Percentiles rank a stretch among this genome's conserved stretches.
Conservation (phyloP, 2,113 vertebrate species). For the Oryzias celebensis region DNA sequence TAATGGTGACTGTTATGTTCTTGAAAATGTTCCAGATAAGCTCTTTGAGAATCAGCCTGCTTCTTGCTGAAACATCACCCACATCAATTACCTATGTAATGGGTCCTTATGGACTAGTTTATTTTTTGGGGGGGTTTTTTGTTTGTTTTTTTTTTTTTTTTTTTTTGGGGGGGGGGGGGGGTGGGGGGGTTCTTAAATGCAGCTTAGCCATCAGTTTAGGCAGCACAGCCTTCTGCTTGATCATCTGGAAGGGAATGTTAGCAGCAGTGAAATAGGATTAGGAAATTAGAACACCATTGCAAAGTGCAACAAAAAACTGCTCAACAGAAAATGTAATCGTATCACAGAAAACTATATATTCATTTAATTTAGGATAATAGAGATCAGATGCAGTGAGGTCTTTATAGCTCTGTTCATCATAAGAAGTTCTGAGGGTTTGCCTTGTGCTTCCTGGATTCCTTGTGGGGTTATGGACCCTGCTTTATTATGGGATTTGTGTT, state of each 20-base stretch:
- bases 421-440: too few species aligned
- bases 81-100: constrained; percentile 2
- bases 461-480: too few species aligned
- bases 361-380: too few species aligned
- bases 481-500: too few species aligned
- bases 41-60: constrained; percentile 4
- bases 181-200: too few species aligned
- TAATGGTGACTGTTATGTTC: background rate
- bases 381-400: too few species aligned
- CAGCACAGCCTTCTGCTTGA: background rate
- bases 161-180: background rate
- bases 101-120: background rate
- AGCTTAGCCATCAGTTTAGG: background rate
- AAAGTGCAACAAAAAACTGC: background rate
- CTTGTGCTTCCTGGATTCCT: too few species aligned
- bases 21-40: background rate
- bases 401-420: too few species aligned
- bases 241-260: background rate
- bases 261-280: background rate
- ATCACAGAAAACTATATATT: background rate
- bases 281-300: background rate
- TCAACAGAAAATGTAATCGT: constrained; percentile 14
- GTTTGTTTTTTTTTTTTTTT: background rate
- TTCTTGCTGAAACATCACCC: background rate
- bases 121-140: too few species aligned